These are phyloP conservation scores for Spicauda simplicius DNA, from an alignment of 2,888 invertebrate species.

Conservation along the genomic window DNA sequence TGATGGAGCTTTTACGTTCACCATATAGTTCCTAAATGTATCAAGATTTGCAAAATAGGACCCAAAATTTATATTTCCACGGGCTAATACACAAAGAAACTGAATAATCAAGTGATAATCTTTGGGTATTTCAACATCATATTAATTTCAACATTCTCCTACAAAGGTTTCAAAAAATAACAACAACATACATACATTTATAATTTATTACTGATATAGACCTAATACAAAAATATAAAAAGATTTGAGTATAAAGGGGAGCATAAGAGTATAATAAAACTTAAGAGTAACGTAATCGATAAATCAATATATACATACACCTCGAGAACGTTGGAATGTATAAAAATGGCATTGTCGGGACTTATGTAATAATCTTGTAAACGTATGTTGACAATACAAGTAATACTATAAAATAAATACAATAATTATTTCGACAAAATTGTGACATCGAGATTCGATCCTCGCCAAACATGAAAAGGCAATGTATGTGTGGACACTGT, in stretches of 20 bases:
- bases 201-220: slow-evolving; percentile 78
- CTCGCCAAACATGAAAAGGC: neutral
- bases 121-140: too few relatives aligned
- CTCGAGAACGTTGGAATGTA: slow-evolving; percentile 47
- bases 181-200: slow-evolving; percentile 63
- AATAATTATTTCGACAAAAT: neutral
- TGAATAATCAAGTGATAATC: too few relatives aligned
- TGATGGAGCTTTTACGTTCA: too few relatives aligned
- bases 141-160: neutral
- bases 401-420: neutral
- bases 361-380: neutral
- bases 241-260: slow-evolving; percentile 69
- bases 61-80: too few relatives aligned
- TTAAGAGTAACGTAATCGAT: slow-evolving; percentile 40
- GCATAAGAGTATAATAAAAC: slow-evolving; percentile 47
- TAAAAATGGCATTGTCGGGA: slow-evolving; percentile 14
- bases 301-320: slow-evolving; percentile 51
- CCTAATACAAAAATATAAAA: slow-evolving; percentile 72
- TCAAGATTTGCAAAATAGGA: too few relatives aligned
- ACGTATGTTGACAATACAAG: neutral
- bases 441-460: neutral
- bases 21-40: too few relatives aligned
- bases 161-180: slow-evolving; percentile 51
- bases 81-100: too few relatives aligned
- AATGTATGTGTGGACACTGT: too few relatives aligned